These are phyloP conservation scores for Labia minor DNA, from an alignment of 2,888 invertebrate genomes.

Conservation along the genomic window DNA sequence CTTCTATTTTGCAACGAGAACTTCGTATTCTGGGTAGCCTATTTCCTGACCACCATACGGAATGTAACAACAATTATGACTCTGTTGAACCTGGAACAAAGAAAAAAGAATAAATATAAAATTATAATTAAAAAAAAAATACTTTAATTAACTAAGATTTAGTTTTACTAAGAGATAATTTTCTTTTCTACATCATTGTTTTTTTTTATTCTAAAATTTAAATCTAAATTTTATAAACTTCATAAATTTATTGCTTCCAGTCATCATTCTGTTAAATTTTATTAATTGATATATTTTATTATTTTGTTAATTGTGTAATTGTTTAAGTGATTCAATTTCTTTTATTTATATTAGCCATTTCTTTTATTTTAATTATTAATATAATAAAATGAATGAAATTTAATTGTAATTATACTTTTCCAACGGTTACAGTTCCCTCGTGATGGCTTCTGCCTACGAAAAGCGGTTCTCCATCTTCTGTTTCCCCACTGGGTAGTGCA, in stretches of 20 bases:
- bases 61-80: conserved; percentile 73
- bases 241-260: not conserved
- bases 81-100: conserved; percentile 51
- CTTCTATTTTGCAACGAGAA: conserved; percentile 45
- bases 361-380: no score
- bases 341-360: no score
- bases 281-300: no score
- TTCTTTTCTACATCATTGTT: no score
- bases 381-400: no score
- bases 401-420: no score
- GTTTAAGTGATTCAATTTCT: no score
- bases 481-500: conserved; percentile 52
- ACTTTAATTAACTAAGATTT: no score
- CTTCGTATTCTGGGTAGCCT: conserved; percentile 69
- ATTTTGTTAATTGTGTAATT: no score
- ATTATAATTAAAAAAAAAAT: not conserved
- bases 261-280: not conserved
- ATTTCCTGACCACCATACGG: conserved; percentile 70
- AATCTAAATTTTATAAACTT: no score
- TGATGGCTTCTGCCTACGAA: conserved; percentile 67
- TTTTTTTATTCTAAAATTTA: no score
- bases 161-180: no score
- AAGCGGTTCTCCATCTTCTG: conserved; percentile 67
- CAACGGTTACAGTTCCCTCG: conserved; percentile 63
- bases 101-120: conserved; percentile 14